Evolutionary conservation across 2,888 invertebrate genomes (phyloP).

Genomic region (Punctoribates punctum): DNA sequence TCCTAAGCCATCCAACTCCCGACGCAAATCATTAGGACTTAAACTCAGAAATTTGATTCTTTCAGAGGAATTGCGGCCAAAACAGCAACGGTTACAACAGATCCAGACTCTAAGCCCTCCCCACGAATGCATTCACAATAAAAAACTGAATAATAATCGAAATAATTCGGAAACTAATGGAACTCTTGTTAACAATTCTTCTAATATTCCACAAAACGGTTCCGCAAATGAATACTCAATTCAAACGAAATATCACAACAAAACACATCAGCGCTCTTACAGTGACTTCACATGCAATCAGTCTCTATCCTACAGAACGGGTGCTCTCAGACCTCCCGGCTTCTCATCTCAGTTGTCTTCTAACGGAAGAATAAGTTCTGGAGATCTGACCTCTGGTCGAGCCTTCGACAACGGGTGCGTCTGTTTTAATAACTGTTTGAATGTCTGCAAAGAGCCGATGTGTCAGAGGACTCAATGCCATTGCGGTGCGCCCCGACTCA

Average conservation of each 20-base stretch:
- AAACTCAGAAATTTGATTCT: constrained; percentile 70
- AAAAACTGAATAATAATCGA: background rate
- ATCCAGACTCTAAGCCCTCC: background rate
- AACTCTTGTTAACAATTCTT: background rate
- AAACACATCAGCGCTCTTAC: constrained; percentile 75
- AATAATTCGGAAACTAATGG: background rate
- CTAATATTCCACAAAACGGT: constrained; percentile 13
- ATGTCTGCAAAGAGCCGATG: constrained; percentile 70
- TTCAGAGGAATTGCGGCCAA: constrained; percentile 62
- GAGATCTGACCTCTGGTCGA: constrained; percentile 86
- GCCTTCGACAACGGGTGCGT: constrained; percentile 96
- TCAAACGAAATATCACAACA: constrained; percentile 56
- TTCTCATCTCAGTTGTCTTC: background rate
- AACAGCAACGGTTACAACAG: constrained; percentile 10
- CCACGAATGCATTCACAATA: background rate
- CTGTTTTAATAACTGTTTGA: constrained; percentile 79
- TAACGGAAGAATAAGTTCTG: constrained; percentile 57
- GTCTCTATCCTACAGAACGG: background rate
- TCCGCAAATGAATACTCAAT: background rate
- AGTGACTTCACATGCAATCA: constrained; percentile 66
- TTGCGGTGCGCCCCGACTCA: constrained; percentile 75
- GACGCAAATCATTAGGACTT: constrained; percentile 67
- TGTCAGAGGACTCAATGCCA: constrained; percentile 71
- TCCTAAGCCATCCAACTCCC: constrained; percentile 58
- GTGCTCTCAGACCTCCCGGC: background rate